Evolutionary conservation across 2,888 invertebrate genomes (phyloP), one percentile per base, ranked within the genome.

Genomic region (Nemoura dubitans): DNA sequence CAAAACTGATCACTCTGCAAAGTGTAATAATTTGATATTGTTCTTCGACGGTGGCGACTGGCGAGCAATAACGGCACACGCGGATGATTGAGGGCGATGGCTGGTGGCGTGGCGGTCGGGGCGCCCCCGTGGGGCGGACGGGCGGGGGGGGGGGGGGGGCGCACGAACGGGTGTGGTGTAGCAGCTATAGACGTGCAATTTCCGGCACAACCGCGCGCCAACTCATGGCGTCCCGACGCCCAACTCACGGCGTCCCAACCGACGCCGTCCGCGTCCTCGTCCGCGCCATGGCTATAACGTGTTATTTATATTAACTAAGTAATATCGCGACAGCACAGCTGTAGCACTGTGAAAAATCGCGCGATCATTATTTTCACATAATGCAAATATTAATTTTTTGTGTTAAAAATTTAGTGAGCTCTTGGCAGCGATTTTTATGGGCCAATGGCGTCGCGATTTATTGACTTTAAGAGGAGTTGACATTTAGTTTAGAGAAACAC

Each of bases 121-220:
- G 82, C 14, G 59, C 16, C 26, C 36, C 25, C 25, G 83, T 5
- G 83, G 2, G 83, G 59, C 25, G 26, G 83, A 1, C 25, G 83
- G 36, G 83, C 21, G 83, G 59, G 43, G 26, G 83, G 25, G 25
- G 27, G 25, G 59, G 84, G 59, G 84, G 83, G 43, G 27, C 7
- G 59, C 59, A 76, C 84, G 84, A 84, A 84, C 84, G 84, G 84
- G 84, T 84, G 84, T 84, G 84, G 84, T 84, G 84, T 83, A 43
- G 84, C 28, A 76, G 84, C 59, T 59, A 76, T 76, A 76, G 84
- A 84, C 84, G 84, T 76, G 84, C 84, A 84, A 84, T 84, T 84
- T 84, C 84, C 84, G 83, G 29, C 42, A 26, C 30, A 30, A 42
- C 36, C 83, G 42, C 16, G 42, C 42, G 36, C n/a, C 83, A 78